These are phyloP conservation scores for Nasonia giraulti DNA, from an alignment of 1,140 invertebrate species.

Conservation along the genomic window DNA sequence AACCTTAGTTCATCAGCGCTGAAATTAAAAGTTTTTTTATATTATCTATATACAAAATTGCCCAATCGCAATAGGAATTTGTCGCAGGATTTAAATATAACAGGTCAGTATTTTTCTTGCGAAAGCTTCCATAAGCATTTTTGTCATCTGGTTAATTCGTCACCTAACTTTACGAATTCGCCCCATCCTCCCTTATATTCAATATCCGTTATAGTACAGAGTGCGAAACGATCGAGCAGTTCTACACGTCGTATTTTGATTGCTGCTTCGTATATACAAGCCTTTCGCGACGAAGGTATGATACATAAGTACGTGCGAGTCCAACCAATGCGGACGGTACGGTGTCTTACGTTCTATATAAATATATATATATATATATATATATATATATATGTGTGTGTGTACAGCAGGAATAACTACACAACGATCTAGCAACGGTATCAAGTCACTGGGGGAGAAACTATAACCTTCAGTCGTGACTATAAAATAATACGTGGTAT, in stretches of 20 bases:
- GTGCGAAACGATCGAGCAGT: neutral
- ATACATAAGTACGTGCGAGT: neutral
- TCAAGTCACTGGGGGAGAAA: too few relatives aligned
- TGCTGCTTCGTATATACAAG: neutral
- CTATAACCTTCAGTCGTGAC: neutral
- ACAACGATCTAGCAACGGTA: neutral
- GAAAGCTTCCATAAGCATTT: too few relatives aligned
- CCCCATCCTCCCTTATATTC: neutral
- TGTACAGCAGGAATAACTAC: neutral
- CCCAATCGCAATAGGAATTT: too few relatives aligned
- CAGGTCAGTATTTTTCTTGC: too few relatives aligned
- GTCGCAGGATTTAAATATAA: too few relatives aligned
- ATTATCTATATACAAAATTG: too few relatives aligned
- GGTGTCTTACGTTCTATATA: too few relatives aligned
- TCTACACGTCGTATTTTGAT: neutral
- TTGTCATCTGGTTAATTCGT: too few relatives aligned
- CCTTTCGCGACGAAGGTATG: neutral
- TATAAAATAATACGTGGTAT: neutral
- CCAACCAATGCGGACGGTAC: too few relatives aligned
- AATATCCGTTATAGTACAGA: slow-evolving; percentile 12
- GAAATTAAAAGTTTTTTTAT: too few relatives aligned
- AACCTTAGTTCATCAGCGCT: too few relatives aligned
- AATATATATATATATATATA: neutral
- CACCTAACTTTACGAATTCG: too few relatives aligned
- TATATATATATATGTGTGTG: neutral